Conservation (phyloP, 2,888 invertebrate genomes). For the Perizoma flavofasciatum region DNA sequence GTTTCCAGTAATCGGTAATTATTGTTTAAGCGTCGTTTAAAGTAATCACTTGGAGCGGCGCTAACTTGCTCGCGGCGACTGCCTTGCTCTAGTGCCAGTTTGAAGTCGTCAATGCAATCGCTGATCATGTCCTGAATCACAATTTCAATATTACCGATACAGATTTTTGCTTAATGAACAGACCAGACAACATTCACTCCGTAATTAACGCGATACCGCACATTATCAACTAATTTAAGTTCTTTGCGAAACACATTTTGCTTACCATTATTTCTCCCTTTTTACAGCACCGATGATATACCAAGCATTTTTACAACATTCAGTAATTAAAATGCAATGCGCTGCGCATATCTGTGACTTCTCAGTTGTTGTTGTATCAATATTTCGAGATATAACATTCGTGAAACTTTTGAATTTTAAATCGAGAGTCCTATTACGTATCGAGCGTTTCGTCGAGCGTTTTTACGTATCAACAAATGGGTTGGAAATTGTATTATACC, state of each 20-base stretch:
- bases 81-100: conserved; percentile 46
- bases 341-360: conserved; percentile 30
- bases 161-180: conserved; percentile 70
- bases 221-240: conserved; percentile 61
- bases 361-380: conserved; percentile 29
- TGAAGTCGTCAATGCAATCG: conserved; percentile 60
- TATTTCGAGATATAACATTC: conserved; percentile 34
- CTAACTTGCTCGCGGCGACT: conserved; percentile 43
- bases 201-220: conserved; percentile 62
- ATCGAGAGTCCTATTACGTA: conserved; percentile 37
- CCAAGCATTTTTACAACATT: conserved; percentile 29
- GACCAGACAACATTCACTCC: conserved; percentile 72
- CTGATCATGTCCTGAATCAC: conserved; percentile 59
- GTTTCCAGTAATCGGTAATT: conserved; percentile 72
- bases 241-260: conserved; percentile 42
- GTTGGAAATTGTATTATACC: conserved; percentile 48
- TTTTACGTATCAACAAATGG: no score
- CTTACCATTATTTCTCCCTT: conserved; percentile 35
- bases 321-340: conserved; percentile 32
- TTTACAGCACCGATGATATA: conserved; percentile 31
- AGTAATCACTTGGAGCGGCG: conserved; percentile 67
- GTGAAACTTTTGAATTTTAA: conserved; percentile 40
- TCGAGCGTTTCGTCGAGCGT: conserved; percentile 40
- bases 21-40: conserved; percentile 76
- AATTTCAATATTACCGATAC: conserved; percentile 66